Percentiles rank a stretch among this genome's conserved stretches.
These are phyloP conservation scores for Drosophila austrosaltans DNA, from an alignment of 2,888 invertebrate species.

Conservation along the genomic window DNA sequence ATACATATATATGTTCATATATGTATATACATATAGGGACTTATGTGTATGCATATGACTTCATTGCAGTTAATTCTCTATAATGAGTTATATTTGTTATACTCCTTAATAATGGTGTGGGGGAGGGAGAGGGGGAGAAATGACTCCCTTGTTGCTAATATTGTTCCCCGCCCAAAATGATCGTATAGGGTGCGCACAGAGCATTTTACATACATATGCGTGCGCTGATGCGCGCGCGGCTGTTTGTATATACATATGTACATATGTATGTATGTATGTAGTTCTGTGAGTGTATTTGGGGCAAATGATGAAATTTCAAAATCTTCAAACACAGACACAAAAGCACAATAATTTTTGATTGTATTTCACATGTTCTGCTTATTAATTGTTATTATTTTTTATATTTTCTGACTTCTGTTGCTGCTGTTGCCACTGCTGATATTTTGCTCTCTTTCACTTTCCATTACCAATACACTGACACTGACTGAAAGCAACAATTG, in stretches of 20 bases:
- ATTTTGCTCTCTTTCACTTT: slow-evolving; percentile 4
- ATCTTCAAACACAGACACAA: slow-evolving; percentile 28
- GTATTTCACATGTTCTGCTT: slow-evolving; percentile 17
- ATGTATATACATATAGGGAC: not conserved
- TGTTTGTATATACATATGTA: not conserved
- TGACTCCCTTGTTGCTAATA: not conserved
- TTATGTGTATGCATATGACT: not conserved
- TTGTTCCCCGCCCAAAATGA: slow-evolving; percentile 1
- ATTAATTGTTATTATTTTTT: slow-evolving; percentile 23
- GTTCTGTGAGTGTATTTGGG: slow-evolving; percentile 43
- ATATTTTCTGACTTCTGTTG: slow-evolving; percentile 22
- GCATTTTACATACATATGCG: not conserved
- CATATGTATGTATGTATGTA: slow-evolving; percentile 3
- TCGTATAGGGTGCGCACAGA: slow-evolving; percentile 10
- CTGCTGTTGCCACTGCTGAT: not conserved
- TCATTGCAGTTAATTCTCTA: not conserved
- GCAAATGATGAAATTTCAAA: slow-evolving; percentile 36
- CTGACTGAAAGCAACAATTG: slow-evolving; percentile 45
- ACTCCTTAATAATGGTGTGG: not conserved
- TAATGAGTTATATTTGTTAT: not conserved
- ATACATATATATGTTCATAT: slow-evolving; percentile 11
- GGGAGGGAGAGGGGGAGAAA: not conserved
- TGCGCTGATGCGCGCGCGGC: slow-evolving; percentile 16
- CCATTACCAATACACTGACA: slow-evolving; percentile 13
- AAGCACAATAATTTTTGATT: slow-evolving; percentile 19